Conservation (phyloP, 2,888 invertebrate species). For the Ephialtes manifestator region DNA sequence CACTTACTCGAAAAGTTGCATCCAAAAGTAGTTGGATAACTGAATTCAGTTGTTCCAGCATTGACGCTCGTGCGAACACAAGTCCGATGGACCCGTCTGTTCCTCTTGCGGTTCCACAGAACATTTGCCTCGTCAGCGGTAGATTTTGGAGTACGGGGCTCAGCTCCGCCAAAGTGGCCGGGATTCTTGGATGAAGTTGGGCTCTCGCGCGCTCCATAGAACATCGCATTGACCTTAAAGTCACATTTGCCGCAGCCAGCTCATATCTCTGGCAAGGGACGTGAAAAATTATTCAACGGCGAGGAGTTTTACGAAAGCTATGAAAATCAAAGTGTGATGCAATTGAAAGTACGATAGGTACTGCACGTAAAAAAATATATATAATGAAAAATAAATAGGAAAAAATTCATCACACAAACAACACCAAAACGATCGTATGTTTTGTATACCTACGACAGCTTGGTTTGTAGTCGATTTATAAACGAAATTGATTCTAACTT, state of each 20-base stretch:
- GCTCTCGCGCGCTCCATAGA: constrained; percentile 14
- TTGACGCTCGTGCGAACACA: background rate
- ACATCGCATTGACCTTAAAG: background rate
- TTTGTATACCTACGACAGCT: no score
- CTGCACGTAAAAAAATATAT: no score
- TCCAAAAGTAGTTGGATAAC: background rate
- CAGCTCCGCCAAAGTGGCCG: background rate
- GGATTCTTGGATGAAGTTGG: background rate
- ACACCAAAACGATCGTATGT: no score
- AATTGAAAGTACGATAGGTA: no score
- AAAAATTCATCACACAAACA: no score
- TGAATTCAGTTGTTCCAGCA: background rate
- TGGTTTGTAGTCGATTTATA: no score
- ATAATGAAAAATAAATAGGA: no score
- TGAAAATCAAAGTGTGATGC: no score
- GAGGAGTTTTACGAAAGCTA: no score
- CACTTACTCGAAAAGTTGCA: constrained; percentile 2
- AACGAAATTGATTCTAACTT: no score
- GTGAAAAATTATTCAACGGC: no score
- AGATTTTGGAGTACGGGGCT: background rate
- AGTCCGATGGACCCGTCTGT: constrained; percentile 3
- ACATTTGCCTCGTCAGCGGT: background rate
- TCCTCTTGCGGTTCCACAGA: background rate
- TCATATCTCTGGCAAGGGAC: background rate
- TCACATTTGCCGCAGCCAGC: background rate